Evolutionary conservation across 2,797 vertebrate species (phyloP), one percentile per base, ranked within the genome.

Genomic region (Alca torda): DNA sequence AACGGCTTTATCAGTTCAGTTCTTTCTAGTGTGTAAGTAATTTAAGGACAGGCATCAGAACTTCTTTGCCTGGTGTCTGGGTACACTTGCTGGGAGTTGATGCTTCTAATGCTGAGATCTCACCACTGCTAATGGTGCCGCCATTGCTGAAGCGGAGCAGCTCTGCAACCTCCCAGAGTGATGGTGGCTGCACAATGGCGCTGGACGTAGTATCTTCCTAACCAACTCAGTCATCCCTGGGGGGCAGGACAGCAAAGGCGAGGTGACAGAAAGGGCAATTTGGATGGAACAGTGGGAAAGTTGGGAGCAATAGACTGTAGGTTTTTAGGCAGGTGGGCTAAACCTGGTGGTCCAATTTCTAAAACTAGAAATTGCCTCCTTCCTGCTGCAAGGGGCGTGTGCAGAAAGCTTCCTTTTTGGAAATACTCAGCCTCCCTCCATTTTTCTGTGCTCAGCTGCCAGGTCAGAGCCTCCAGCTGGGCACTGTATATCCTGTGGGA

Each of bases 221-320:
- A 60, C 13, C 15, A 76, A 6, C 20, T 28, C 33, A 9, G 28
- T 35, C 50, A 80, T 9, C 20, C 19, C n/a, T 33, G 15, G 35
- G 11, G 46, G 5, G 3, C 35, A 56, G 11, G 9, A 77, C 8
- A 94, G 5, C 23, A 46, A 9, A 0, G 3, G 20, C 14, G 19
- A 67, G 12, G 18, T 19, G 41, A 68, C 25, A 45, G 45, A 89
- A 85, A 76, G 10, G 16, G 6, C 7, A 20, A 11, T 46, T 77
- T 48, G 56, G 16, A 25, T 51, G 14, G 46, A 84, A 31, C 3
- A 50, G 18, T 11, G n/a, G 24, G 28, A 67, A 95, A 72, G 31
- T 1, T 31, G 10, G 11, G 10, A 80, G 7, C 20, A 61, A 33
- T 1, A 37, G 16, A 13, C 19, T 46, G 15, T 31, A 39, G 0